These are phyloP conservation scores for Diorhabda carinulata DNA, from an alignment of 1,140 invertebrate genomes.

Conservation along the genomic window DNA sequence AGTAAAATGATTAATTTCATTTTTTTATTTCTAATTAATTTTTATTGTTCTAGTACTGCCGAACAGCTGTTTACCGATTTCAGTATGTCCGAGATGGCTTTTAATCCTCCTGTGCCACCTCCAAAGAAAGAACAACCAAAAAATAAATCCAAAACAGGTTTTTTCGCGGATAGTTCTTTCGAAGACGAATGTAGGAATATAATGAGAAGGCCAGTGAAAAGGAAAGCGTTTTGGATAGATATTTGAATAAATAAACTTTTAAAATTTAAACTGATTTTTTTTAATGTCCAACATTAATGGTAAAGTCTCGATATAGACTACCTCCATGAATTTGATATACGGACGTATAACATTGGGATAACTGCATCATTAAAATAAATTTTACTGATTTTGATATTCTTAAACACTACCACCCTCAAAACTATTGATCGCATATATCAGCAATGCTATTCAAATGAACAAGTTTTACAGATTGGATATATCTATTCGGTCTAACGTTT, in stretches of 20 bases:
- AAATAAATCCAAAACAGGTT: conserved; percentile 31
- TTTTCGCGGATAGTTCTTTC: conserved; percentile 33
- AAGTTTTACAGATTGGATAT: too few species aligned
- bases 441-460: too few species aligned
- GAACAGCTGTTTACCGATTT: conserved; percentile 57
- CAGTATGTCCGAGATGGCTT: conserved; percentile 61
- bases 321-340: too few species aligned
- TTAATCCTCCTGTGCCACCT: conserved; percentile 60
- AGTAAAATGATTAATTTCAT: neutral
- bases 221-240: conserved; percentile 22
- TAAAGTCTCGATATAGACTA: too few species aligned
- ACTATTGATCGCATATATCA: too few species aligned
- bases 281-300: too few species aligned
- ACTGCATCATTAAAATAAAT: too few species aligned
- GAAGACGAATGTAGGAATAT: conserved; percentile 33
- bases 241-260: neutral
- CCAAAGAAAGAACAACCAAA: conserved; percentile 46
- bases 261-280: too few species aligned
- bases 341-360: too few species aligned
- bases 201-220: conserved; percentile 13
- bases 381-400: too few species aligned
- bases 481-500: too few species aligned
- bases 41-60: conserved; percentile 44
- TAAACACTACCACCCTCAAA: too few species aligned
- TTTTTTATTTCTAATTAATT: conserved; percentile 3